A percentile compares a stretch with the other conserved stretches of the same genome.
Evolutionary conservation across 2,888 invertebrate genomes (phyloP).

Genomic region (Pharmacophagus antenor): DNA sequence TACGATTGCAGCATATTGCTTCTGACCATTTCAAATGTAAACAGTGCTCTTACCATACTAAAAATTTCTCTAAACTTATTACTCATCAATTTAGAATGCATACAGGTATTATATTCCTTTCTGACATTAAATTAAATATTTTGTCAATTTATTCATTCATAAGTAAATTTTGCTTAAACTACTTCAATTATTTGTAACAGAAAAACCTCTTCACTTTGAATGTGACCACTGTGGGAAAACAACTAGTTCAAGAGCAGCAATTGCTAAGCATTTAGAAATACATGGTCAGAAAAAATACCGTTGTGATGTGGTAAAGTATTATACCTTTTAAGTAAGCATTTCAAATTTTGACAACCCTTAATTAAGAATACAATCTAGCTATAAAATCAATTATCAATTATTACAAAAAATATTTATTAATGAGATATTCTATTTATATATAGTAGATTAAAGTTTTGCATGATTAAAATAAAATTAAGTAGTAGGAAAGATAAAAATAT

Average conservation of each 20-base stretch:
- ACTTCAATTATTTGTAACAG: slow-evolving; percentile 47
- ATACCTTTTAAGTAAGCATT: slow-evolving; percentile 4
- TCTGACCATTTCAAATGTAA: slow-evolving; percentile 54
- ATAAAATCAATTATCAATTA: neutral
- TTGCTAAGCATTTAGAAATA: slow-evolving; percentile 86
- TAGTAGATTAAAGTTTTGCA: no score
- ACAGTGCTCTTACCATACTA: slow-evolving; percentile 52
- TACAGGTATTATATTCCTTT: slow-evolving; percentile 47
- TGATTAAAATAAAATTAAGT: no score
- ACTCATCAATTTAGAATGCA: slow-evolving; percentile 58
- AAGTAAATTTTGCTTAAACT: no score
- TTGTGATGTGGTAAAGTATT: slow-evolving; percentile 80
- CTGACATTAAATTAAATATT: no score
- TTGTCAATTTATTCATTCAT: no score
- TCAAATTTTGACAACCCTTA: neutral
- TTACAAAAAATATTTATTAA: no score
- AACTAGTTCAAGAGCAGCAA: slow-evolving; percentile 87
- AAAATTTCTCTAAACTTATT: slow-evolving; percentile 62
- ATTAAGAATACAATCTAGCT: neutral
- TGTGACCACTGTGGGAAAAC: slow-evolving; percentile 88
- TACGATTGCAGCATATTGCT: slow-evolving; percentile 80
- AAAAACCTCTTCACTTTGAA: slow-evolving; percentile 84
- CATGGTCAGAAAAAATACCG: slow-evolving; percentile 85
- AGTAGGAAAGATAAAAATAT: no score
- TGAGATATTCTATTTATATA: no score